Base-by-base conservation (phyloP, 2,888 invertebrate genomes). In the Drosophila parthenogenetica region DNA sequence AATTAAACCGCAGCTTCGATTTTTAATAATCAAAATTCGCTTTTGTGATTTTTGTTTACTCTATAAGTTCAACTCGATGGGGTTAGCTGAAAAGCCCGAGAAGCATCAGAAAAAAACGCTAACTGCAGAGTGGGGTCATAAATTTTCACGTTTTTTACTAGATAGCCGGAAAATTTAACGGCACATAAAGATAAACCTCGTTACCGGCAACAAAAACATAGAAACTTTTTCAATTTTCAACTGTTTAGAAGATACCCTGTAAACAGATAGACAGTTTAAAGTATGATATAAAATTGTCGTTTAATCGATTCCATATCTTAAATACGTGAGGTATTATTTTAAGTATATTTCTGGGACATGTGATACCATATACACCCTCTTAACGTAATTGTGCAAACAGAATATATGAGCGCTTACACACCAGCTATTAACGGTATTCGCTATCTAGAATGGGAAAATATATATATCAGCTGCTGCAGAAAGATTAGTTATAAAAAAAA, bases 1-100 rank as follows among this genome's bases (percentile, higher is more conserved):
- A 57, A 57, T 40, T 39, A 61, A 64, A 83, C 87, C 84, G 46
- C 87, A 83, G 66, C 69, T 73, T 81, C 83, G 89, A 87, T 84
- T 71, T 89, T 84, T 81, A 83, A 89, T 89, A 78, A 70, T 53
- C 62, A 54, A 70, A 73, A 79, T 74, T 74, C 55, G 57, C 39
- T 62, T 58, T 68, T 84, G 69, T 64, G 83, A 76, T 63, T 79
- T 57, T 66, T 62, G 57, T 51, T 65, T 74, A 25, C 59, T 46
- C 55, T 51, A 32, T 32, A 39, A 53, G 59, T 45, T 29, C 39
- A 25, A 37, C 48, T 16, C 39, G 32, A 49, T 49, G 49, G 49
- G 35, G 49, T 35, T 49, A 35, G 35, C 35, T 4, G 13, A 22
- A 22, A 22, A 22, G 22, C 22, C 7, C 14, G 17, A 55, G 35